Evolutionary conservation across 2,113 vertebrate genomes (phyloP).

Genomic region (Gallinago jamesoni): DNA sequence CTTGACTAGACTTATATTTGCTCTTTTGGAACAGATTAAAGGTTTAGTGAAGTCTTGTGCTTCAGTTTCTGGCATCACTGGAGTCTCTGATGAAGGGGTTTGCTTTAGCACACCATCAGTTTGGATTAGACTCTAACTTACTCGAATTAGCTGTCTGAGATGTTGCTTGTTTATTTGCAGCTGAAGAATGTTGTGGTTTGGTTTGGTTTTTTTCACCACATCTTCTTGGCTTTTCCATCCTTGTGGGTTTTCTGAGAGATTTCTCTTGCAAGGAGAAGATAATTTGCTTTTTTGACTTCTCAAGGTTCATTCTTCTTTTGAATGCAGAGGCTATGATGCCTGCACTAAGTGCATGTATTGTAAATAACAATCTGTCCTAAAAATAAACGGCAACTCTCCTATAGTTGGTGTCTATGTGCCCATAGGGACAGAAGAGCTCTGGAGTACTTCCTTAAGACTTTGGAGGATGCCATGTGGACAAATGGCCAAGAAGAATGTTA

Average conservation of each 20-base stretch:
- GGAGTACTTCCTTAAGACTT: background rate
- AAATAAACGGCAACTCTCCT: constrained; percentile 31
- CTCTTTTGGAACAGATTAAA: constrained; percentile 30
- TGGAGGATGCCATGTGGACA: background rate
- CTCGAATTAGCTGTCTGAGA: background rate
- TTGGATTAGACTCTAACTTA: constrained; percentile 2
- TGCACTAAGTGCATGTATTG: constrained; percentile 33
- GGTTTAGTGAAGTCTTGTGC: constrained; percentile 13
- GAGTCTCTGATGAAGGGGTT: background rate
- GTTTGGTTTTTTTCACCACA: background rate
- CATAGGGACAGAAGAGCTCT: background rate
- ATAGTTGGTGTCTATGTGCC: background rate
- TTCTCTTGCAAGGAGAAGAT: background rate
- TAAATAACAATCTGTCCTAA: constrained; percentile 37
- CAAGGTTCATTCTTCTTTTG: background rate
- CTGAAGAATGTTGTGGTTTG: background rate
- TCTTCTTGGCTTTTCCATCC: background rate
- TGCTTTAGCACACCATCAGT: background rate
- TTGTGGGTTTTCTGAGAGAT: background rate
- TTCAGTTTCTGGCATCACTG: background rate
- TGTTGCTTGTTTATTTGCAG: background rate
- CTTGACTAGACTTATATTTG: background rate
- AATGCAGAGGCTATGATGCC: background rate
- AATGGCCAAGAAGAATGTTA: background rate
- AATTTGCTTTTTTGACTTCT: constrained; percentile 55